These are phyloP conservation scores for Zosterops pallidus DNA, from an alignment of 2,113 vertebrate genomes.

Conservation along the genomic window DNA sequence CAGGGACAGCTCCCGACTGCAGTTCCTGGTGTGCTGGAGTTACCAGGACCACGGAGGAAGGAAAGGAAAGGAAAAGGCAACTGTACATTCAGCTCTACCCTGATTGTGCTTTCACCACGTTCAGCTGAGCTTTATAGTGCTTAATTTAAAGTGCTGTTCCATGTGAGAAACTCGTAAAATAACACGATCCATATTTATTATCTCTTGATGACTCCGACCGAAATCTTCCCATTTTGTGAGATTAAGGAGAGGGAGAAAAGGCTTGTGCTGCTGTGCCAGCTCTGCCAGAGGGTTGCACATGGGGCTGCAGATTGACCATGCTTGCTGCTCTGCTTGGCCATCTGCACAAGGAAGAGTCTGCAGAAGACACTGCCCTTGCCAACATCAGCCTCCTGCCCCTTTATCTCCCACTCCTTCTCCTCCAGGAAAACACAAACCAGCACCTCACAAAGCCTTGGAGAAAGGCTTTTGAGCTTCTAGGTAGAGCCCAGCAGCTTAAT, in stretches of 20 bases:
- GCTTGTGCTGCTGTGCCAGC: accelerated
- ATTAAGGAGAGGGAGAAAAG: not conserved
- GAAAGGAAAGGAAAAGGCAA: not conserved
- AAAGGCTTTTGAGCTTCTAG: not conserved
- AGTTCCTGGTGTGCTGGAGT: not conserved
- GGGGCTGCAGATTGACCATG: not conserved
- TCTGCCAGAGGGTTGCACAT: not conserved
- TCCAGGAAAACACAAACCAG: not conserved
- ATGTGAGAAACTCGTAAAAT: not conserved
- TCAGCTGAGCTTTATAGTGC: not conserved
- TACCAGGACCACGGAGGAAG: not conserved
- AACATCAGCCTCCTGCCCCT: not conserved
- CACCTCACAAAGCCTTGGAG: not conserved
- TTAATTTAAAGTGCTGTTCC: constrained; percentile 9
- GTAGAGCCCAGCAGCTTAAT: not conserved
- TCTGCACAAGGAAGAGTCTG: too few relatives aligned
- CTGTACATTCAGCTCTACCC: not conserved
- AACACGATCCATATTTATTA: not conserved
- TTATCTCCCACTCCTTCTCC: not conserved
- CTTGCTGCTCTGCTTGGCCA: not conserved
- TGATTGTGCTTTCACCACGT: not conserved
- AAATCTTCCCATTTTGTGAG: not conserved
- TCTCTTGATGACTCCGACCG: not conserved
- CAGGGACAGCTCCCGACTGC: not conserved
- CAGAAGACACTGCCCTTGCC: not conserved